phyloP scores from a whole-genome alignment of 2,113 vertebrate genomes.

The Telmatochromis sp. region DNA sequence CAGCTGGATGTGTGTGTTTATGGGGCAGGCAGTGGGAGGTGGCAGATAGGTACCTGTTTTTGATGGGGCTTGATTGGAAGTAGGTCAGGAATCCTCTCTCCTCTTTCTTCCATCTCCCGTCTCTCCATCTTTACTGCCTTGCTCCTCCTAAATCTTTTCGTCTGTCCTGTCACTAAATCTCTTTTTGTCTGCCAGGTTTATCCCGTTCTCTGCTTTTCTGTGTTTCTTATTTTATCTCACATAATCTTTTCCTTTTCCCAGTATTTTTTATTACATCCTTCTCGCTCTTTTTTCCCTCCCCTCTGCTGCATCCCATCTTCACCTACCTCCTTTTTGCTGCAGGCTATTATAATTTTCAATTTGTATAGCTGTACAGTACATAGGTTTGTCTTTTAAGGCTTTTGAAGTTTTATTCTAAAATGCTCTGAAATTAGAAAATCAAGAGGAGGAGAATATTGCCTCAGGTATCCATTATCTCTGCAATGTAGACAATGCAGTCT shows the following conservation, averaged over 20 bases:
- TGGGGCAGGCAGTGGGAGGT: constrained; percentile 12
- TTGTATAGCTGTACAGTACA: background rate
- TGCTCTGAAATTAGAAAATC: background rate
- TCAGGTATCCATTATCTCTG: background rate
- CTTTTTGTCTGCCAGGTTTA: background rate
- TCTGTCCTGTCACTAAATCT: background rate
- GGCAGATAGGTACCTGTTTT: constrained; percentile 14
- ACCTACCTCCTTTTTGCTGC: background rate
- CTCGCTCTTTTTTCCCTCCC: background rate
- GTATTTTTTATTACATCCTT: background rate
- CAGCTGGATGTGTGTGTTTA: constrained; percentile 9
- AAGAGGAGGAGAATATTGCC: background rate
- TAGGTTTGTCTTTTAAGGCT: background rate
- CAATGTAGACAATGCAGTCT: background rate
- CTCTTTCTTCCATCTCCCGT: background rate
- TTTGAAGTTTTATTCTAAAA: background rate
- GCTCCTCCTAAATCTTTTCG: background rate
- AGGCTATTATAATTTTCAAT: background rate
- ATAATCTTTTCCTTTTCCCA: background rate
- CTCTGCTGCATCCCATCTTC: background rate
- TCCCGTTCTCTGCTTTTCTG: background rate
- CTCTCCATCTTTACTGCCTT: background rate
- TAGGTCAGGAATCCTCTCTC: constrained; percentile 26
- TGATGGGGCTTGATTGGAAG: constrained; percentile 13
- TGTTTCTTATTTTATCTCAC: background rate